Evolutionary conservation across 1,140 invertebrate species (phyloP), one percentile per base, ranked within the genome.

Genomic region (Patella vulgata): DNA sequence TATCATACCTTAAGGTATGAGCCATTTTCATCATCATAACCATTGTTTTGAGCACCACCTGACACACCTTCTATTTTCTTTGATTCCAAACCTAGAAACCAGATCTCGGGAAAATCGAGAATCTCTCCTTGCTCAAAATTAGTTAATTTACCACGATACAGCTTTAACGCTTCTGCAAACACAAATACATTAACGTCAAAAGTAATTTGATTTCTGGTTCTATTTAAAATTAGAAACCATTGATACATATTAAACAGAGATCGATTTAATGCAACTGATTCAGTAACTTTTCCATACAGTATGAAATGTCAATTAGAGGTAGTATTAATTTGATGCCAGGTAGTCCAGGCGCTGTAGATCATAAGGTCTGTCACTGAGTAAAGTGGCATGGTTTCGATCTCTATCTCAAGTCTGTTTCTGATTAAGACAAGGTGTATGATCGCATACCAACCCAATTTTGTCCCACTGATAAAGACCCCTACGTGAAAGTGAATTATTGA

Each of bases 11-110:
- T 84, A 19, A 82, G 74, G 65, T 84, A 84, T 19, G 81, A 78
- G 12, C 83, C 82, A 71, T 78, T 82, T 47, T 84, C 82, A 66
- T 84, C 83, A 67, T 84, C 82, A 60, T 82, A 84, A 14, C 81
- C 79, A 69, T 79, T 79, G 51, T 81, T 81, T 31, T 75, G 72
- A 46, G 77, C 71, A 51, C 71, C 68, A n/a, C 77, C 79, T 11
- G 75, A 68, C 21, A 75, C 67, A 46, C 67, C 77, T 57, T 81
- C 79, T 31, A 81, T 70, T 58, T 83, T 83, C 67, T 82, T 82
- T 0, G 79, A 78, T 43, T 83, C 82, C 31, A 82, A 62, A 17
- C 82, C 81, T 27, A 83, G 68, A 68, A 77, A 82, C 79, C 79
- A 82, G 44, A 83, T 77, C 53, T 83, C 81, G 27, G 77, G 71